Evolutionary conservation across 2,113 vertebrate species (phyloP), one percentile per base, ranked within the genome.

Genomic region (Ancistrus triradiatus): DNA sequence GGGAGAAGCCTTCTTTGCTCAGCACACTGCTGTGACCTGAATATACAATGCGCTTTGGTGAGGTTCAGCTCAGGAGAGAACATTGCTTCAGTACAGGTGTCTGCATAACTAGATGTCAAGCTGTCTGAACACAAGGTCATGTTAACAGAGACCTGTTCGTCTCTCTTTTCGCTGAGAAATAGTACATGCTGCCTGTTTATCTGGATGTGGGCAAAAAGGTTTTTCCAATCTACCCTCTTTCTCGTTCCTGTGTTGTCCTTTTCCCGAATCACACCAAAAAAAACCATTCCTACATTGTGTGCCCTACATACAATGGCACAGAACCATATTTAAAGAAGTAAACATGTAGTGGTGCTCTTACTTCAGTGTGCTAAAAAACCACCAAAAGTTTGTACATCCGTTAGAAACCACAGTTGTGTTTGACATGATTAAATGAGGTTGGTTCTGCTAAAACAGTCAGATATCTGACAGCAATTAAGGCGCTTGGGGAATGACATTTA

Each of bases 101-200:
- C 85, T 84, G 78, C 80, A 85, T 82, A 84, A 77, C 74, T 77
- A 77, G 79, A 78, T 82, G 81, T 81, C 81, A 83, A 73, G 61
- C 65, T 37, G 73, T 66, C 74, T 62, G 81, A 80, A 66, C 59
- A 63, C 61, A 59, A 71, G 65, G 77, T 75, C 70, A 78, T 77
- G 75, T 83, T 84, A 80, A 82, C 76, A 78, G 74, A 71, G 73
- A 73, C 40, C 73, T 74, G 66, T 76, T 73, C 74, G 44, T 73
- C 74, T 56, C 57, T 77, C 56, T 72, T 31, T 11, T 59, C 79
- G 66, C 27, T 15, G 25, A 28, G 3, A 77, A 81, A 80, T n/a
- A 81, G 74, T 37, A 80, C 80, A 55, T 75, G 73, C 72, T 74
- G 76, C 66, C 72, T 74, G 76, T 68, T 8, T 57, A 77, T 82